Base-by-base conservation (phyloP, 2,888 invertebrate species). In the Conus canariensis region DNA sequence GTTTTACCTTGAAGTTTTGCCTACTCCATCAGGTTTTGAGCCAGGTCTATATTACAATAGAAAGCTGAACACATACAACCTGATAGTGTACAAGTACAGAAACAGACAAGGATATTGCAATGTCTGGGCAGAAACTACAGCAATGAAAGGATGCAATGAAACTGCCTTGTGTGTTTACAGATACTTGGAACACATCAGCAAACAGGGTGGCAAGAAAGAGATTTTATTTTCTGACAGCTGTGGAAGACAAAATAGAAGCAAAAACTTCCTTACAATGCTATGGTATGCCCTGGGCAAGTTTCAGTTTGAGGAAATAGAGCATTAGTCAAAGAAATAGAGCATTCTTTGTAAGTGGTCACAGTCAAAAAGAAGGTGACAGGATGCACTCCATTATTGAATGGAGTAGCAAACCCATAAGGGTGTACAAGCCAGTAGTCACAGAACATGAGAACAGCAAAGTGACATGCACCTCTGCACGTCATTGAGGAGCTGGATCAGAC, bases 201-300 rank as follows among this genome's bases (percentile, higher is more conserved):
- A n/a, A 22, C 16, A 70, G 25, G 87, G 87, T 22, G 30, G 16
- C 1, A 87, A 74, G 67, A 30, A 70, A 67, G 58, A 74, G 22
- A 10, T 10, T 45, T 45, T 70, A 30, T 87, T 87, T 87, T 64
- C 87, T 64, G 87, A 87, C 87, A 74, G 67, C 45, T 86, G 86
- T 70, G 67, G 67, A 16, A 74, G 74, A 45, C 87, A 87, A 70
- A 87, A 87, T 70, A 25, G 87, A 30, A 87, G 45, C 8, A 25
- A 0, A 22, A 1, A 3, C 45, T 64, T 87, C 30, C 67, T 70
- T 30, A 25, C 67, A 14, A n/a, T n/a, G 56, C 45, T 87, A 7
- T 67, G 30, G 25, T 25, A 5, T 64, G 70, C 70, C 19, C 64
- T 30, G 45, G 1, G 12, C 8, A 30, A 6, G 64, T 58, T 87